A percentile compares a stretch with the other conserved stretches of the same genome.
phyloP scores from a whole-genome alignment of 2,888 invertebrate species.

The Athetis lepigone region DNA sequence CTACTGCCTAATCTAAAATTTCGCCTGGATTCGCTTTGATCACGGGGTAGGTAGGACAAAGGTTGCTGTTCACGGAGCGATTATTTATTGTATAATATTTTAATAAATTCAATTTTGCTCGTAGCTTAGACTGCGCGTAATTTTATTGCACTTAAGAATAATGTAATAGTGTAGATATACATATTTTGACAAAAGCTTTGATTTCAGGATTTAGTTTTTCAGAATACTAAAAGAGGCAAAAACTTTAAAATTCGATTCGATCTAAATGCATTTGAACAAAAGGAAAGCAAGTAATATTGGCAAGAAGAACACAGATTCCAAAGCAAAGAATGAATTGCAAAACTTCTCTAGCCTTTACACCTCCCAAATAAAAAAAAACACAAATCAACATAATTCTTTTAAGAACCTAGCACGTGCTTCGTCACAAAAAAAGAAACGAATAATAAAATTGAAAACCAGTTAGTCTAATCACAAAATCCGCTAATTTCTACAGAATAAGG shows the following conservation, averaged over 20 bases:
- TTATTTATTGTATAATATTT: neutral
- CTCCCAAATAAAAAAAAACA: neutral
- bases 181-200: no score
- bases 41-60: conserved; percentile 61
- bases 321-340: neutral
- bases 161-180: no score
- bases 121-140: no score
- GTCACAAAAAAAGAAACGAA: neutral
- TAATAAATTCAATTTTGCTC: no score
- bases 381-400: neutral
- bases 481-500: conserved; percentile 21
- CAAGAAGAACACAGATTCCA: no score
- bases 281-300: no score
- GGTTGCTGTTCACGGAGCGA: conserved; percentile 64
- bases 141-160: no score
- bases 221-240: no score
- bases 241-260: no score
- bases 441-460: conserved; percentile 29
- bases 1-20: conserved; percentile 85
- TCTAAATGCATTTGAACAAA: no score
- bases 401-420: conserved; percentile 10
- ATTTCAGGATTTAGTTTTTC: no score
- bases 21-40: conserved; percentile 83
- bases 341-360: no score
- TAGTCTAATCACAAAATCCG: conserved; percentile 27